Evolutionary conservation across 1,140 invertebrate species (phyloP), one percentile per base, ranked within the genome.

Genomic region (Caenorhabditis brenneri): DNA sequence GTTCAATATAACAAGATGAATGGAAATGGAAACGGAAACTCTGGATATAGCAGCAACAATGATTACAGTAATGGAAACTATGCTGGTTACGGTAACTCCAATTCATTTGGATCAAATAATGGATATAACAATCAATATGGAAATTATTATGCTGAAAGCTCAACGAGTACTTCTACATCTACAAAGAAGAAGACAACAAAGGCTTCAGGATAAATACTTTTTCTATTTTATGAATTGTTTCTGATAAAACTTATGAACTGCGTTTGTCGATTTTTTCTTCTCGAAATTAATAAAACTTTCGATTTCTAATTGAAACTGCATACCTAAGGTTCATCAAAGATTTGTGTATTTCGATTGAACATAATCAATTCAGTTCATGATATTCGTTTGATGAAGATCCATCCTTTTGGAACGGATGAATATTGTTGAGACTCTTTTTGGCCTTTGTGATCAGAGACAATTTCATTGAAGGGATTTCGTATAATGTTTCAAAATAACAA

Each of bases 121-220:
- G 65, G 65, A 74, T 42, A 24, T n/a, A 36, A 2, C 29, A 22
- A 33, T 65, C 4, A 6, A n/a, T 51, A 65, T 65, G 58, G 65
- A 24, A 46, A 39, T n/a, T 42, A 46, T 24, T 24, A 42, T n/a
- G n/a, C 36, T 42, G 36, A 39, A n/a, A 74, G 65, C 22, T 22
- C 65, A 46, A 74, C 65, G 15, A 6, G 2, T 4, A 12, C 65
- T 74, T 42, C 65, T 5, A 24, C 65, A 22, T 16, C 65, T 10
- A 27, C 65, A 9, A 74, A 39, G 36, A 74, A 74, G 65, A 74
- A 74, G 36, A 74, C 19, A 24, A 74, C 65, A 15, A 74, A 39
- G 24, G 36, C 65, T 42, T 42, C 36, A 22, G 29, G 5, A 74
- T 46, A 24, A 42, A 9, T 12, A 55, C 22, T 24, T 29, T 24